A percentile compares a stretch with the other conserved stretches of the same genome.
Conservation (phyloP, 2,888 invertebrate species). For the Clunio marinus region DNA sequence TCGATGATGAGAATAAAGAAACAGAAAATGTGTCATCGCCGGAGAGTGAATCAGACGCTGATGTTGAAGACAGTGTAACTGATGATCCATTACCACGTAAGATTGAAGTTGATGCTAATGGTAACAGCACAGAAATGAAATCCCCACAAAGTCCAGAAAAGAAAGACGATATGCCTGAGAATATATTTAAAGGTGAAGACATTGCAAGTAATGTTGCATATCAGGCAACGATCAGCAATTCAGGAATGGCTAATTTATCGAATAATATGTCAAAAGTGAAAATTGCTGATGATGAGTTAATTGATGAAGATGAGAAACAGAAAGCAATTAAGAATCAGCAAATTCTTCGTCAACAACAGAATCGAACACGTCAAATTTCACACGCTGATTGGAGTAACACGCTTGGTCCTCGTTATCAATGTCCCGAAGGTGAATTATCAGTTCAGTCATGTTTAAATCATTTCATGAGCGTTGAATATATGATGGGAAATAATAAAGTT, state of each 20-base stretch:
- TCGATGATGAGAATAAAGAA: not conserved
- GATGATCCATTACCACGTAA: conserved; percentile 49
- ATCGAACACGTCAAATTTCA: conserved; percentile 49
- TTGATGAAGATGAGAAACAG: conserved; percentile 13
- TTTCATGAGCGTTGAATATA: conserved; percentile 84
- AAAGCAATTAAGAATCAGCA: conserved; percentile 23
- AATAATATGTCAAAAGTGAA: conserved; percentile 7
- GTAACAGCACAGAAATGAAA: conserved; percentile 45
- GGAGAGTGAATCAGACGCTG: conserved; percentile 72
- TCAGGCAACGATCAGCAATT: conserved; percentile 45
- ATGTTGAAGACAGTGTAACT: conserved; percentile 73
- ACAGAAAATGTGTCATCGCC: conserved; percentile 50
- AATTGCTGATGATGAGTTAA: conserved; percentile 2
- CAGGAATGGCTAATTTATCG: conserved; percentile 10
- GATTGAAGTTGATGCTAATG: conserved; percentile 46
- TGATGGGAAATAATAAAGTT: conserved; percentile 90
- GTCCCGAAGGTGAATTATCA: conserved; percentile 74
- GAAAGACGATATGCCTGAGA: conserved; percentile 56
- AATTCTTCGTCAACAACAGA: conserved; percentile 40
- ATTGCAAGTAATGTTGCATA: conserved; percentile 44
- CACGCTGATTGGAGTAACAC: conserved; percentile 54
- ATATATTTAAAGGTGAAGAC: conserved; percentile 56
- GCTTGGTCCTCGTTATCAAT: conserved; percentile 64
- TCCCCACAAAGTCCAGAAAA: conserved; percentile 51
- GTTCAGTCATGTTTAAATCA: conserved; percentile 86